Evolutionary conservation across 2,888 invertebrate species (phyloP).

Genomic region (Octonoba sinensis): DNA sequence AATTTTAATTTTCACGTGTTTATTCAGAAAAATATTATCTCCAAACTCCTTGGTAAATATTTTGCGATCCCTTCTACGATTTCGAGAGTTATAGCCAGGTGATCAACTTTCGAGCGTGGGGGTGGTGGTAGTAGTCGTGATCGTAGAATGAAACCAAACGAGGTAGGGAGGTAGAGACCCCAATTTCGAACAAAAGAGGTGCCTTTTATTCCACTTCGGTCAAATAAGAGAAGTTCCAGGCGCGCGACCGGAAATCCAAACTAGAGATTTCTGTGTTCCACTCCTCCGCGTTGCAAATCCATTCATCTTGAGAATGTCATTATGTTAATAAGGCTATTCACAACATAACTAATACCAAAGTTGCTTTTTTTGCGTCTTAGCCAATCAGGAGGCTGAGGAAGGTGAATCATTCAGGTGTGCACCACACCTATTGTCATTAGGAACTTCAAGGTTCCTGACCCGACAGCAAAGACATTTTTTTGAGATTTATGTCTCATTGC

Average conservation of each 20-base stretch:
- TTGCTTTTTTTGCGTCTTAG: slow-evolving; percentile 26
- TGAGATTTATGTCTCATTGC: slow-evolving; percentile 50
- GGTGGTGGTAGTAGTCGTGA: slow-evolving; percentile 27
- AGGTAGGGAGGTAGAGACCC: slow-evolving; percentile 9
- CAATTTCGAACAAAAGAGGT: slow-evolving; percentile 39
- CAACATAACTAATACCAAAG: slow-evolving; percentile 58
- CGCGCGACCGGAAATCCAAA: slow-evolving; percentile 59
- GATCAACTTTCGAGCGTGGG: no score
- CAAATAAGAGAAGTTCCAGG: slow-evolving; percentile 31
- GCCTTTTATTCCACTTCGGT: slow-evolving; percentile 36
- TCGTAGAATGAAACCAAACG: slow-evolving; percentile 12
- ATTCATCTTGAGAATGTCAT: slow-evolving; percentile 63
- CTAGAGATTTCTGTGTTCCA: slow-evolving; percentile 28
- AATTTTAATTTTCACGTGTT: no score
- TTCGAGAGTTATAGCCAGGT: no score
- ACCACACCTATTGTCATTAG: slow-evolving; percentile 62
- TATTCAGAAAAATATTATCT: no score
- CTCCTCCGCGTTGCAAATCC: slow-evolving; percentile 32
- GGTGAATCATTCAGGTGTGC: slow-evolving; percentile 60
- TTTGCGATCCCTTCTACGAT: no score
- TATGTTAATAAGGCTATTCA: slow-evolving; percentile 62
- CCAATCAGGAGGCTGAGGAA: slow-evolving; percentile 41
- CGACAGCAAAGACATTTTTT: slow-evolving; percentile 46
- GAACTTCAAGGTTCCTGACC: slow-evolving; percentile 61
- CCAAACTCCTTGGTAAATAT: no score